Conservation (phyloP, 2,888 invertebrate genomes). For the Ecliptopera silaceata region DNA sequence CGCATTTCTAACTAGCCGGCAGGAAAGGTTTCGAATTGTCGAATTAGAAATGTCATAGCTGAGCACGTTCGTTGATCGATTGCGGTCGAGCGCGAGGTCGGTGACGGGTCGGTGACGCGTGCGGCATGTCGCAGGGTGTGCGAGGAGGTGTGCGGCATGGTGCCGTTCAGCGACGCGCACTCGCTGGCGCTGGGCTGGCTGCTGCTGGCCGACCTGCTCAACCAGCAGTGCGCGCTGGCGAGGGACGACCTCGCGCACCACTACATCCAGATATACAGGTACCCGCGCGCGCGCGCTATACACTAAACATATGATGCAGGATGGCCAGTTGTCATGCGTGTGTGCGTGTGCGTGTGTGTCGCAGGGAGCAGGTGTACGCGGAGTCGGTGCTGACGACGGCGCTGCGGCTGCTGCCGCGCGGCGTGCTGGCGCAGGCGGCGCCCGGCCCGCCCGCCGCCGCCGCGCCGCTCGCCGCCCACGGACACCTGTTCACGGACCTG, state of each 20-base stretch:
- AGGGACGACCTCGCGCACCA: slow-evolving; percentile 88
- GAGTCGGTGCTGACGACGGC: slow-evolving; percentile 42
- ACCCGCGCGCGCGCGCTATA: too few relatives aligned
- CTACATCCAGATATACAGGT: slow-evolving; percentile 84
- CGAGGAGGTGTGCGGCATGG: slow-evolving; percentile 80
- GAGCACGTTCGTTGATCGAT: too few relatives aligned
- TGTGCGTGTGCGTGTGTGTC: too few relatives aligned
- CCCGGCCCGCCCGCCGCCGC: slow-evolving; percentile 18
- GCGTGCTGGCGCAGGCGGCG: slow-evolving; percentile 40
- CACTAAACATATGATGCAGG: too few relatives aligned
- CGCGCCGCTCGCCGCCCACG: slow-evolving; percentile 15
- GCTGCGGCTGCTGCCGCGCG: slow-evolving; percentile 58
- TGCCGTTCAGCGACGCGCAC: slow-evolving; percentile 83
- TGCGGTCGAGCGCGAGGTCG: too few relatives aligned
- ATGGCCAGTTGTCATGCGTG: too few relatives aligned
- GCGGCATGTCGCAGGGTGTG: slow-evolving; percentile 72
- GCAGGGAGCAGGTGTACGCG: slow-evolving; percentile 46
- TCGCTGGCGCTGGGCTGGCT: slow-evolving; percentile 86
- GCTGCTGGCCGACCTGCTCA: slow-evolving; percentile 87
- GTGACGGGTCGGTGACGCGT: background rate
- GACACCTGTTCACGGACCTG: slow-evolving; percentile 23
- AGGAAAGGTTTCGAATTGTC: too few relatives aligned
- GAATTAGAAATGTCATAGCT: too few relatives aligned
- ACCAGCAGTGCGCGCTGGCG: slow-evolving; percentile 85
- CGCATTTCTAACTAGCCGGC: background rate